Conservation (phyloP, 2,113 vertebrate genomes). For the Myiozetetes cayanensis region DNA sequence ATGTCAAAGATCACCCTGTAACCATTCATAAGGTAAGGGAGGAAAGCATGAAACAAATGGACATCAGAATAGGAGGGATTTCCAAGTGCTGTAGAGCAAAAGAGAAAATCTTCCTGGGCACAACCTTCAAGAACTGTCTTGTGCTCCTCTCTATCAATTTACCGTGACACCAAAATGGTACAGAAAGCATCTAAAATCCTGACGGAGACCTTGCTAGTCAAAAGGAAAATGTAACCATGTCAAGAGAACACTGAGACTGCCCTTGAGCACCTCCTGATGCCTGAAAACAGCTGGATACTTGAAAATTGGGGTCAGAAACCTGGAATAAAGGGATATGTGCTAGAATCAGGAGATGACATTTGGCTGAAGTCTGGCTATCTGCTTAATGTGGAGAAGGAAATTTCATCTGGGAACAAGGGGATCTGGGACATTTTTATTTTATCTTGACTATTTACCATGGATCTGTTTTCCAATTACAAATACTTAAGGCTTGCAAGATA, state of each 20-base stretch:
- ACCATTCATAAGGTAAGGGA: background rate
- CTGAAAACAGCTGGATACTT: background rate
- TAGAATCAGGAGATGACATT: background rate
- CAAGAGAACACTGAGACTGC: background rate
- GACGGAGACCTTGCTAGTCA: background rate
- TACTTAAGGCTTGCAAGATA: background rate
- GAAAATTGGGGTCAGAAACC: background rate
- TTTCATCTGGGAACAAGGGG: background rate
- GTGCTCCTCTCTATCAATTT: background rate
- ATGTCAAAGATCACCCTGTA: background rate
- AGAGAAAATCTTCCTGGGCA: background rate
- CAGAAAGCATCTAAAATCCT: background rate
- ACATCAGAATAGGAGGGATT: background rate
- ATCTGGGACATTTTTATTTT: background rate
- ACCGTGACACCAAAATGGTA: fast-evolving
- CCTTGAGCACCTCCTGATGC: background rate
- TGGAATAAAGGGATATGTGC: background rate
- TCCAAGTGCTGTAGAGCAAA: background rate
- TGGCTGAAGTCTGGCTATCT: background rate
- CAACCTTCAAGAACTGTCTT: background rate
- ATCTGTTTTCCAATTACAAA: background rate
- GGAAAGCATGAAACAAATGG: background rate
- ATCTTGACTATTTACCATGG: background rate
- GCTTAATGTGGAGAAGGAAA: background rate
- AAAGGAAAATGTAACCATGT: background rate